Evolutionary conservation across 2,797 vertebrate genomes (phyloP).

Genomic region (Mallotus villosus): DNA sequence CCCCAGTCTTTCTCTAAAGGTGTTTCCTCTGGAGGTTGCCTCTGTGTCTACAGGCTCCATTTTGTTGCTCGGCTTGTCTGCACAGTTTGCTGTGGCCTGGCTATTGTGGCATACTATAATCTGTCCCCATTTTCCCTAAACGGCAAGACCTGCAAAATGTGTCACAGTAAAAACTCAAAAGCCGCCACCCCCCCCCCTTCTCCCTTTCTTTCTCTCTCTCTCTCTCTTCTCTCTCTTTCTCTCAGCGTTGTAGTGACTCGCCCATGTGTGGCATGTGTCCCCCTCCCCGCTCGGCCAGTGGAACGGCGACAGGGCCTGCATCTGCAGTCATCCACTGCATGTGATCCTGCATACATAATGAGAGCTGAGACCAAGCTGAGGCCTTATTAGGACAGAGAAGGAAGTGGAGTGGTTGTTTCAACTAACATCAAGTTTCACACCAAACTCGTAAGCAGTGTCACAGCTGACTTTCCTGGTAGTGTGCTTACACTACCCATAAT

Average conservation of each 20-base stretch:
- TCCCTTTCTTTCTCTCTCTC: background rate
- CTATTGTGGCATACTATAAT: conserved; percentile 27
- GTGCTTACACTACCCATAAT: too few relatives aligned
- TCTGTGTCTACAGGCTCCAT: conserved; percentile 46
- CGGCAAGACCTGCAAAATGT: conserved; percentile 31
- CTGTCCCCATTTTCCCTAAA: conserved; percentile 37
- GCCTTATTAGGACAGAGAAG: background rate
- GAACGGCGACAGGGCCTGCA: background rate
- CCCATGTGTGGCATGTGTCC: conserved; percentile 12
- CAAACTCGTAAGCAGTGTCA: background rate
- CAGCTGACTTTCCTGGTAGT: too few relatives aligned
- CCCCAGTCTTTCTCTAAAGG: background rate
- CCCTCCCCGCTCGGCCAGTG: conserved; percentile 11
- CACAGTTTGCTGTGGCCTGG: conserved; percentile 20
- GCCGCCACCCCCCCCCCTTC: background rate
- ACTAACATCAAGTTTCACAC: background rate
- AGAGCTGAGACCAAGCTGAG: conserved; percentile 4
- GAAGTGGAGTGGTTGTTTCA: background rate
- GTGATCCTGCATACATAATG: conserved; percentile 17
- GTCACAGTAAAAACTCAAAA: conserved; percentile 11
- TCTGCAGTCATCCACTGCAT: conserved; percentile 4
- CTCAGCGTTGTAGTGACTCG: background rate
- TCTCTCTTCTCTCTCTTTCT: background rate
- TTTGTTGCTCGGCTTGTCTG: conserved; percentile 49
- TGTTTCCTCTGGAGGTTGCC: conserved; percentile 3